phyloP scores from a whole-genome alignment of 1,140 invertebrate species.

The Tetramorium alpestre region DNA sequence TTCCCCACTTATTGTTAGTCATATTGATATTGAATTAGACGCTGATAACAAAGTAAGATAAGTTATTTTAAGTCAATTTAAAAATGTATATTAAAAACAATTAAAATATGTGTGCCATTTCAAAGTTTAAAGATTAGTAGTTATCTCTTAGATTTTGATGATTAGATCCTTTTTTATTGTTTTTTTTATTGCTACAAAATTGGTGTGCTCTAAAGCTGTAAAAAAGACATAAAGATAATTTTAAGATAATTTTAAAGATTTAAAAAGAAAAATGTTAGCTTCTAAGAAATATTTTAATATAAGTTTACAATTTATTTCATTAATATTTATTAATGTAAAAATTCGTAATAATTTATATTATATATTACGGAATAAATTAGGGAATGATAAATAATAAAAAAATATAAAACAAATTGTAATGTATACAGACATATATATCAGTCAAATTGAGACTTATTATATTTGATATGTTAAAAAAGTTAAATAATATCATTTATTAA shows the following conservation, averaged over 20 bases:
- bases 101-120: background rate
- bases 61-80: background rate
- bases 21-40: slow-evolving; percentile 33
- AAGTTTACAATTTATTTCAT: background rate
- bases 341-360: background rate
- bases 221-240: background rate
- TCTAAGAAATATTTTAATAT: background rate
- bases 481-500: background rate
- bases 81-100: too few species aligned
- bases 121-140: slow-evolving; percentile 3
- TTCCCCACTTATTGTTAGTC: background rate
- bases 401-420: background rate
- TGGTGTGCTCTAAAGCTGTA: background rate
- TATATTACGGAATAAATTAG: background rate
- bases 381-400: background rate
- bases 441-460: background rate
- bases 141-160: background rate
- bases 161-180: background rate
- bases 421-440: too few species aligned
- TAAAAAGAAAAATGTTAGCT: background rate
- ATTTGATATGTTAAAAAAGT: background rate
- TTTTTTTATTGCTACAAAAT: background rate
- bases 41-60: background rate
- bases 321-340: background rate
- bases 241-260: background rate